phyloP scores from a whole-genome alignment of 2,888 invertebrate species.

The Rapana venosa region DNA sequence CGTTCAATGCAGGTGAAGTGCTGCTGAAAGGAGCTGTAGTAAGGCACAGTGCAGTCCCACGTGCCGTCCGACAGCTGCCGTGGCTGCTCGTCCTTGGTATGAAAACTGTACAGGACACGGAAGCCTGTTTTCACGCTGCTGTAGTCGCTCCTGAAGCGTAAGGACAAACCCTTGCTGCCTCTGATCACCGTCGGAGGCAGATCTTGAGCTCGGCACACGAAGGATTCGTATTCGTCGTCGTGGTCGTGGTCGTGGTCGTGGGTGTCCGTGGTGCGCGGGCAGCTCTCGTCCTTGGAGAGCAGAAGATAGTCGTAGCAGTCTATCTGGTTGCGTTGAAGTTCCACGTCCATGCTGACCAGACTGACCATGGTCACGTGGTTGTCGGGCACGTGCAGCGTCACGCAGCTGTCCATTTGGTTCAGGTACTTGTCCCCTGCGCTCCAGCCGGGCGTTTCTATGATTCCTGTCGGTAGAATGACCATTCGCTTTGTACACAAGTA shows the following conservation, averaged over 20 bases:
- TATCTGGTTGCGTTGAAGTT: not conserved
- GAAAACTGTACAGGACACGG: not conserved
- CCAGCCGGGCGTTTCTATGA: conserved; percentile 5
- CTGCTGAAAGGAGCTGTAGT: not conserved
- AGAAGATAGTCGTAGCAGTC: not conserved
- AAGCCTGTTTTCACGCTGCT: not conserved
- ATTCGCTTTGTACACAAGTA: too few species aligned
- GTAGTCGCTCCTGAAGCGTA: not conserved
- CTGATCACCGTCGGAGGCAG: not conserved
- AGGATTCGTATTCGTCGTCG: too few species aligned
- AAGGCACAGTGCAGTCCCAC: not conserved
- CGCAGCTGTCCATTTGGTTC: not conserved
- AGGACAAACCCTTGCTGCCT: not conserved
- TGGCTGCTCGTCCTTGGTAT: not conserved
- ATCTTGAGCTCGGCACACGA: not conserved
- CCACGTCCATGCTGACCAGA: conserved; percentile 1
- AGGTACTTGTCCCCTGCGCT: not conserved
- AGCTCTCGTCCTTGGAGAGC: not conserved
- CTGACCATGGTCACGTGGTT: conserved; percentile 17
- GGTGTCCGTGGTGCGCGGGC: not conserved
- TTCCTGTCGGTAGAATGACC: too few species aligned
- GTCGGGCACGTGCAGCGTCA: conserved; percentile 8
- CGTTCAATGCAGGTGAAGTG: not conserved
- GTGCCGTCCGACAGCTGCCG: not conserved
- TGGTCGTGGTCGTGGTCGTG: too few species aligned